A percentile compares a stretch with the other conserved stretches of the same genome.
phyloP scores from a whole-genome alignment of 2,797 vertebrate species.

The Crenuchus spilurus region DNA sequence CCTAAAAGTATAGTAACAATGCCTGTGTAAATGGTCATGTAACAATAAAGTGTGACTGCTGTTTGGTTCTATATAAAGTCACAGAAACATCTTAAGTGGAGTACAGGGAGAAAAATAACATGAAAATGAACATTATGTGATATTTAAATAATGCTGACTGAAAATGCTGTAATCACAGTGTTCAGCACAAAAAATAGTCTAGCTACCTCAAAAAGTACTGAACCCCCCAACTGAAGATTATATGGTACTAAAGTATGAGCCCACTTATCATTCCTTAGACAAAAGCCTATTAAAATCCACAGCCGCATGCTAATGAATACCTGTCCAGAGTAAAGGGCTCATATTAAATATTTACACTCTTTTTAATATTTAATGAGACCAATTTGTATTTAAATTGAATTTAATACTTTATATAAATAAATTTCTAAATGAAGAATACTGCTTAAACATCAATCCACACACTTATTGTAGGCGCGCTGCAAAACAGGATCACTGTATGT shows the following conservation, averaged over 20 bases:
- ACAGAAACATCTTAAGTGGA: too few species aligned
- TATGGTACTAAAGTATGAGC: conserved; percentile 1
- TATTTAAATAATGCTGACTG: too few species aligned
- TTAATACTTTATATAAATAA: conserved; percentile 82
- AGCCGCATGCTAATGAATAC: conserved; percentile 71
- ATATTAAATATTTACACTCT: conserved; percentile 79
- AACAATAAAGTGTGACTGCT: too few species aligned
- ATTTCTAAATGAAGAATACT: conserved; percentile 71
- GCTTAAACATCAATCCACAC: conserved; percentile 69
- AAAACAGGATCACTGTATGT: neutral
- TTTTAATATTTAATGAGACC: conserved; percentile 78
- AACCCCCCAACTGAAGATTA: neutral
- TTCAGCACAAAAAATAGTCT: too few species aligned
- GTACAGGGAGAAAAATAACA: too few species aligned
- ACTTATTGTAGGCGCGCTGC: conserved; percentile 32
- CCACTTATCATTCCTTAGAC: conserved; percentile 54
- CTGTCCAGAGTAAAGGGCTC: conserved; percentile 74
- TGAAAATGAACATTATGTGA: too few species aligned
- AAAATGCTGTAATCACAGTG: too few species aligned
- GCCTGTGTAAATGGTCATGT: too few species aligned
- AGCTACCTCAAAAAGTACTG: too few species aligned
- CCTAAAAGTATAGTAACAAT: too few species aligned
- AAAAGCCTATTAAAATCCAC: conserved; percentile 69
- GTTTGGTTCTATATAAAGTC: too few species aligned
- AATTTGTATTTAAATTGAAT: conserved; percentile 84